Evolutionary conservation across 2,113 vertebrate genomes (phyloP), one percentile per base, ranked within the genome.

Genomic region (Agelaius phoeniceus): DNA sequence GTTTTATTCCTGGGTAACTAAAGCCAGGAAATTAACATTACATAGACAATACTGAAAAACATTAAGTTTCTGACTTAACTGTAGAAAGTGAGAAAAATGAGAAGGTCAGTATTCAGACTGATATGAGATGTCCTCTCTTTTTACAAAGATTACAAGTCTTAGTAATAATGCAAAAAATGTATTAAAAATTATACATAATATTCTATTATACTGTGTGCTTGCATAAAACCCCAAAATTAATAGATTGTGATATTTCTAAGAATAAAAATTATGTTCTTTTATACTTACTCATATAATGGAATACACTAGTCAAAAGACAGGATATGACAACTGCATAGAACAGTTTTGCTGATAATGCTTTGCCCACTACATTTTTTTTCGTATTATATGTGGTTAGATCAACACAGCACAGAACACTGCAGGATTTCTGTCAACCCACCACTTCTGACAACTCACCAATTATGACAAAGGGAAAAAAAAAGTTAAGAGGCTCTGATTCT

Each of bases 221-320:
- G 76, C 48, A 79, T 84, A 95, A 95, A 97, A 89, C 78, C 74
- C 44, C 52, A 61, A 61, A 91, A 95, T 57, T 78, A 92, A 90
- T 91, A 91, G 74, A 84, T 15, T 37, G 52, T 62, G 52, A 77
- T 17, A 5, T 66, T 95, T 94, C 75, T 87, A 80, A 79, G 27
- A 95, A 94, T 59, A 95, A 97, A 95, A 95, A 73, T 44, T 6
- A 77, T 35, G 37, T 76, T 71, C 59, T 51, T 93, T 87, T 85
- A 72, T 73, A 83, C 54, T 90, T 68, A 82, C 21, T 78, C n/a
- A 33, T 73, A 75, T 67, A 96, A 91, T 12, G 41, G 39, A 88
- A 74, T 91, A 80, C n/a, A 93, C 48, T 58, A 72, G n/a, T 71
- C 48, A 44, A 73, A 95, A 69, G 33, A 57, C 90, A 91, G 65